Evolutionary conservation across 2,113 vertebrate species (phyloP).

Genomic region (Ciconia boyciana): DNA sequence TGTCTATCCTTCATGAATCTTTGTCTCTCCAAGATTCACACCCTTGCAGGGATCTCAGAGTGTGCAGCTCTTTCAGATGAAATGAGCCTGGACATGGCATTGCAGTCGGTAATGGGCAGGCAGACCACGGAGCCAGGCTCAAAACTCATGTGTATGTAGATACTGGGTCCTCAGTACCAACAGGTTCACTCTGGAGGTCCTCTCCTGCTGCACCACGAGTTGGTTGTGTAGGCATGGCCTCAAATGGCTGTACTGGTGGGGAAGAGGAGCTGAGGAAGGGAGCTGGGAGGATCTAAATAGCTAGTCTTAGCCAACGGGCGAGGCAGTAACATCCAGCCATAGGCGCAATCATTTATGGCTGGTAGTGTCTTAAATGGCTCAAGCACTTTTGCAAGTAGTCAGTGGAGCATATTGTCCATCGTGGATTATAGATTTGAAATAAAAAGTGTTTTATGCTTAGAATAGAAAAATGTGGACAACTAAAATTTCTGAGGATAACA

Average conservation of each 20-base stretch:
- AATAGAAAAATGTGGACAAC: not conserved
- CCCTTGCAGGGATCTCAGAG: not conserved
- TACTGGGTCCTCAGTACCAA: not conserved
- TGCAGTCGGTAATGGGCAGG: accelerated
- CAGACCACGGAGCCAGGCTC: not conserved
- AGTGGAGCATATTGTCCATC: not conserved
- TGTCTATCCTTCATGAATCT: not conserved
- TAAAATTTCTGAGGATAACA: not conserved
- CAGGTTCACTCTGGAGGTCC: not conserved
- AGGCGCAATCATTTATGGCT: not conserved
- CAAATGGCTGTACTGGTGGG: not conserved
- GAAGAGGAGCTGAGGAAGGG: not conserved
- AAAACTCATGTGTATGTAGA: accelerated
- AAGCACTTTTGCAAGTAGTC: not conserved
- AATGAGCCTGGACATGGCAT: not conserved
- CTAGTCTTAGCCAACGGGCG: not conserved
- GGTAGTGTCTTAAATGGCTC: not conserved
- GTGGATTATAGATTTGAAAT: not conserved
- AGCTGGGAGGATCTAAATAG: not conserved
- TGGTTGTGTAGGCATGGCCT: not conserved
- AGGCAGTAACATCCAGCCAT: not conserved
- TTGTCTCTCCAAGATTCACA: not conserved
- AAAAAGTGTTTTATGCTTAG: not conserved
- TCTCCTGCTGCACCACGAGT: not conserved
- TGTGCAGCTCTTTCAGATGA: not conserved